Evolutionary conservation across 2,797 vertebrate genomes (phyloP), one percentile per base, ranked within the genome.

Genomic region (Aplochiton taeniatus): DNA sequence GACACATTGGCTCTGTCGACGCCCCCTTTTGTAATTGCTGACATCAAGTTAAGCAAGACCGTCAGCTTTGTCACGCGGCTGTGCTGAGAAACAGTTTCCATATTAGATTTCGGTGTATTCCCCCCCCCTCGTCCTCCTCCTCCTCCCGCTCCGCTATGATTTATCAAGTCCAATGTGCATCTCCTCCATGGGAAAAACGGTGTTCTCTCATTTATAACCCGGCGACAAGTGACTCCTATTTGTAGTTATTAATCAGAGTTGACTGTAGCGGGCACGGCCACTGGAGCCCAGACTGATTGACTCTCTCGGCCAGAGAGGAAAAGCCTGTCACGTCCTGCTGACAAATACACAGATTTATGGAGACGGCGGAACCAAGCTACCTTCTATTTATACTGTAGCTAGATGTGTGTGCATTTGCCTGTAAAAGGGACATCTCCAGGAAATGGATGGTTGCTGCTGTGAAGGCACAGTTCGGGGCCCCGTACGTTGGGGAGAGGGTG

Each of bases 181-280:
- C 86, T 89, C 86, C 82, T 48, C 75, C 76, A 31, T 59, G 62
- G 80, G 82, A 85, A 84, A 89, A 86, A 72, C 31, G 31, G 31
- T 31, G 76, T 67, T 72, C 73, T 76, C 76, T 84, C 83, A 90
- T 91, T 90, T 88, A 86, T 89, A 87, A 88, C 84, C 66, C 65
- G 68, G 77, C 80, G 83, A 81, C 85, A 86, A 84, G 75, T 88
- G 77, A 81, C 84, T 89, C 81, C 76, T 88, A 85, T 90, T 91
- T 87, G 83, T 85, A 83, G 88, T 89, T 92, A 91, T 92, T 91
- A 93, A 91, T 92, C 92, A 90, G 85, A 85, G 81, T 87, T 87
- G 89, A 90, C 86, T 91, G 88, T 88, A 85, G 88, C 84, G 73
- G 82, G 84, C 85, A 86, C 70, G 79, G 85, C 84, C 85, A 86